phyloP scores from a whole-genome alignment of 2,113 vertebrate genomes.

The Notarius quadriscutis region DNA sequence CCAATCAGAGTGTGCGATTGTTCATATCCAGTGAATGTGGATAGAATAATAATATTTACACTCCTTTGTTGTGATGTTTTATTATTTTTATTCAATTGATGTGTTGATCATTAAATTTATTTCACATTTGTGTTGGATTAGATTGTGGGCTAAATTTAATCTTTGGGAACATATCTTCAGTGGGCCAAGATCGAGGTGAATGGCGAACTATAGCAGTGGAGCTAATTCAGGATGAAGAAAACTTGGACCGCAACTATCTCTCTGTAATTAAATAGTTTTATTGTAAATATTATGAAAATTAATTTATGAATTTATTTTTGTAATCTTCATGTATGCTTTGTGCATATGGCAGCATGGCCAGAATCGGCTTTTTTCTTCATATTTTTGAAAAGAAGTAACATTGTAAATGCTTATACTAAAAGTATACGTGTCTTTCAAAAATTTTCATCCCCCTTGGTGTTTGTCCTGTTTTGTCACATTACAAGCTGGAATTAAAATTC shows the following conservation, averaged over 20 bases:
- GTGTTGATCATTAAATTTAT: background rate
- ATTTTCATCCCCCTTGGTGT: too few relatives aligned
- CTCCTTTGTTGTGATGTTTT: background rate
- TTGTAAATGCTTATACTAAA: background rate
- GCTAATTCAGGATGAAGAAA: background rate
- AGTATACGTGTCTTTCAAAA: background rate
- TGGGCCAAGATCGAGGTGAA: constrained; percentile 59
- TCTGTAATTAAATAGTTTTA: constrained; percentile 44
- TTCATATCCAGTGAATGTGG: too few relatives aligned
- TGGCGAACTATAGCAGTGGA: constrained; percentile 49
- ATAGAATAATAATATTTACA: background rate
- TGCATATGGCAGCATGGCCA: background rate
- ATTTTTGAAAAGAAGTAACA: background rate
- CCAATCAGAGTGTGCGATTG: too few relatives aligned
- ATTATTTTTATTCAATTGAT: background rate
- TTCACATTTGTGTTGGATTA: constrained; percentile 40
- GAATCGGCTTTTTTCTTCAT: background rate
- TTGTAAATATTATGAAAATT: background rate
- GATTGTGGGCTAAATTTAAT: constrained; percentile 59
- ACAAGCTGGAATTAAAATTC: too few relatives aligned
- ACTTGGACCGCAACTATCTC: constrained; percentile 59
- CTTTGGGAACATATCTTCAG: constrained; percentile 8
- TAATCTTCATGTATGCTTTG: background rate
- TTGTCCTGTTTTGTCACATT: too few relatives aligned
- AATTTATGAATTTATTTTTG: background rate